Conservation (phyloP, 2,888 invertebrate species). For the Drosophila anomalata region DNA sequence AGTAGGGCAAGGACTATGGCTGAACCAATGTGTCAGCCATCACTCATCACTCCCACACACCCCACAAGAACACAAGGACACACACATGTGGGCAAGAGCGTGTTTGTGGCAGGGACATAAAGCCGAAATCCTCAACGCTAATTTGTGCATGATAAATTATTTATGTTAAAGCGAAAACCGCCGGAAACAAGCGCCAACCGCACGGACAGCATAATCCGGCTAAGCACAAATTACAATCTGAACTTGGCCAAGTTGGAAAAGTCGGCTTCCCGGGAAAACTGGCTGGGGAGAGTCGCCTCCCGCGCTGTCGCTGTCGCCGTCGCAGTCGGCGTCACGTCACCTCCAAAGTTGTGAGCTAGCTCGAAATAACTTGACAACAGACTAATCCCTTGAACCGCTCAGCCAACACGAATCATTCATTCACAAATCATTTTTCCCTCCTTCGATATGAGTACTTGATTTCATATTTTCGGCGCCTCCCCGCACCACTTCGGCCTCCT, state of each 20-base stretch:
- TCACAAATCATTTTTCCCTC: conserved; percentile 35
- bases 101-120: conserved; percentile 48
- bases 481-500: background rate
- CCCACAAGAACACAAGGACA: background rate
- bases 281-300: background rate
- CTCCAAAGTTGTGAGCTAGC: conserved; percentile 7
- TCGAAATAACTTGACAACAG: conserved; percentile 40
- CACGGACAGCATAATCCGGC: conserved; percentile 40
- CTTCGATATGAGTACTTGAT: conserved; percentile 27
- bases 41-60: conserved; percentile 46
- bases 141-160: conserved; percentile 82
- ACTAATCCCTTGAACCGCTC: conserved; percentile 55
- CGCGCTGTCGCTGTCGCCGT: too few species aligned
- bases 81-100: conserved; percentile 18
- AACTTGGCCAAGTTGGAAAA: conserved; percentile 34
- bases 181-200: conserved; percentile 40
- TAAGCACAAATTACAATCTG: conserved; percentile 44
- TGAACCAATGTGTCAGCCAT: conserved; percentile 61
- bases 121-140: conserved; percentile 71
- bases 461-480: conserved; percentile 1
- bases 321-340: background rate
- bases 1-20: conserved; percentile 25
- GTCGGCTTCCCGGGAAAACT: conserved; percentile 2
- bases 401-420: conserved; percentile 57
- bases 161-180: conserved; percentile 72